A percentile compares a stretch with the other conserved stretches of the same genome.
phyloP scores from a whole-genome alignment of 2,888 invertebrate genomes.

The Ochropacha duplaris region DNA sequence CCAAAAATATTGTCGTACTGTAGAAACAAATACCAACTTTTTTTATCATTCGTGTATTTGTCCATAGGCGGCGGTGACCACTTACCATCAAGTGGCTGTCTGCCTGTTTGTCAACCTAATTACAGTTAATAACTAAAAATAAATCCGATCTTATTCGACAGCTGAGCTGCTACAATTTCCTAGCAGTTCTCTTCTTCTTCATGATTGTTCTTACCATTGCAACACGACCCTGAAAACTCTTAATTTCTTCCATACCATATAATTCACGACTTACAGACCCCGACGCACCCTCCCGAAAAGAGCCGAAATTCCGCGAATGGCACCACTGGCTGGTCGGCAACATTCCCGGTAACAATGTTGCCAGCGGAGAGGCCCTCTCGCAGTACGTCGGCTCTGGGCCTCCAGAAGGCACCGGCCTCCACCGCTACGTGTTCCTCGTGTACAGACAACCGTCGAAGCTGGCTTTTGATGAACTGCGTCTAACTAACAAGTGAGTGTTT shows the following conservation, averaged over 20 bases:
- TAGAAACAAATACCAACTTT: too few relatives aligned
- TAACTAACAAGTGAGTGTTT: slow-evolving; percentile 79
- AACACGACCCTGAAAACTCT: too few relatives aligned
- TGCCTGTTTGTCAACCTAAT: too few relatives aligned
- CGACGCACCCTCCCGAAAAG: slow-evolving; percentile 93
- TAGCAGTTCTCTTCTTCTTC: too few relatives aligned
- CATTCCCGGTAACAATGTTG: slow-evolving; percentile 87
- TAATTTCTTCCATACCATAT: background rate
- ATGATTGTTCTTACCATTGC: too few relatives aligned
- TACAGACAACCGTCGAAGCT: slow-evolving; percentile 87
- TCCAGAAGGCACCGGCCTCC: slow-evolving; percentile 88
- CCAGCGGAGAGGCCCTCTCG: slow-evolving; percentile 88
- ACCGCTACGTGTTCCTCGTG: slow-evolving; percentile 90
- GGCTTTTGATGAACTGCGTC: slow-evolving; percentile 78
- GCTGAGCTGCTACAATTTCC: too few relatives aligned
- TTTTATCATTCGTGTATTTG: too few relatives aligned
- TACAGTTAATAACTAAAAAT: too few relatives aligned
- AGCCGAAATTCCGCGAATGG: slow-evolving; percentile 93
- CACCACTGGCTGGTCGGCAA: slow-evolving; percentile 94
- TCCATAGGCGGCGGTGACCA: too few relatives aligned
- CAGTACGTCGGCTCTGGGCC: slow-evolving; percentile 94
- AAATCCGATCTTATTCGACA: too few relatives aligned
- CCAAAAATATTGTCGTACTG: too few relatives aligned
- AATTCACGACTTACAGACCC: slow-evolving; percentile 84
- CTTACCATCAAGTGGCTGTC: too few relatives aligned